Evolutionary conservation across 2,888 invertebrate genomes (phyloP).

Genomic region (Odontocerum albicorne): DNA sequence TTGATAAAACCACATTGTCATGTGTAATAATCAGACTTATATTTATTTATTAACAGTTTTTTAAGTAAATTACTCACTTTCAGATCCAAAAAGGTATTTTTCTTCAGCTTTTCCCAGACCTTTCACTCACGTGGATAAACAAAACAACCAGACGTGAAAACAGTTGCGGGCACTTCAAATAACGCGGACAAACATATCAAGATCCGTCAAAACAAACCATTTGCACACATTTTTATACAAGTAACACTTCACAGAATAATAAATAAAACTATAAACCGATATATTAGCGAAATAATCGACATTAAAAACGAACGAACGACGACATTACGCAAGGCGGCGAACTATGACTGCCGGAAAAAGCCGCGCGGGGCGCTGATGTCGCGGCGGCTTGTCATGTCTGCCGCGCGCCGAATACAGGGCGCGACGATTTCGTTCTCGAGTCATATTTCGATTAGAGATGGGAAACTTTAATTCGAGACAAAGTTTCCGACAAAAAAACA

Average conservation of each 20-base stretch:
- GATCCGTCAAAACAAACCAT: not conserved
- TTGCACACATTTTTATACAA: slow-evolving; percentile 2
- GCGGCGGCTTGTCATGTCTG: too few species aligned
- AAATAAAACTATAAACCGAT: not conserved
- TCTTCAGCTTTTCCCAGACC: slow-evolving; percentile 10
- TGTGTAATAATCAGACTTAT: too few species aligned
- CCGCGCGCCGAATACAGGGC: too few species aligned
- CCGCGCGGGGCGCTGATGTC: slow-evolving; percentile 20
- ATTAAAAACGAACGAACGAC: slow-evolving; percentile 8
- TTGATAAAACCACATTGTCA: too few species aligned
- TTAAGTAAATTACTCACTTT: slow-evolving; percentile 11
- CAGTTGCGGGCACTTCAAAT: slow-evolving; percentile 13
- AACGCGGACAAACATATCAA: not conserved
- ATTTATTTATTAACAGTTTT: too few species aligned
- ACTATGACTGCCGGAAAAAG: slow-evolving; percentile 21
- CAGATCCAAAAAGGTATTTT: slow-evolving; percentile 8
- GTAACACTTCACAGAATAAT: slow-evolving; percentile 2
- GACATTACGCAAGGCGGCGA: slow-evolving; percentile 20
- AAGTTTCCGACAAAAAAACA: too few species aligned
- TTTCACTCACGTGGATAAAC: slow-evolving; percentile 25
- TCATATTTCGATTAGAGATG: too few species aligned
- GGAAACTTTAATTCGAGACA: too few species aligned
- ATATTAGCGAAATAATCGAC: slow-evolving; percentile 5
- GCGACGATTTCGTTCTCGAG: too few species aligned
- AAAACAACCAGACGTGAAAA: slow-evolving; percentile 15